A percentile compares a stretch with the other conserved stretches of the same genome.
Evolutionary conservation across 2,113 vertebrate species (phyloP).

Genomic region (Protobothrops flavoviridis): DNA sequence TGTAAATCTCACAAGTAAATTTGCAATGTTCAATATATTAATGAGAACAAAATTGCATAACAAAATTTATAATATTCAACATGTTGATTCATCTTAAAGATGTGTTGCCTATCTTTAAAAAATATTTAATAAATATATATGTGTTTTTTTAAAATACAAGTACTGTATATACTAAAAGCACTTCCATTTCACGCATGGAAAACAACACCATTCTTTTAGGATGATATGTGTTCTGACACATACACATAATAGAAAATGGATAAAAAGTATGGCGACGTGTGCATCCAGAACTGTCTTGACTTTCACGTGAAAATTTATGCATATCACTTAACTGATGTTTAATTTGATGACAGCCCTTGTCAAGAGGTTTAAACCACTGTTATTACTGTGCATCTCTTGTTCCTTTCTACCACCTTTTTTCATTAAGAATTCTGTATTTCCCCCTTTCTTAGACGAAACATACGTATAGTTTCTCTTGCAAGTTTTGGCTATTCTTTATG

Average conservation of each 20-base stretch:
- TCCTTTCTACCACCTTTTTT: background rate
- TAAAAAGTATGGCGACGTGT: background rate
- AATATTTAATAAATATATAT: background rate
- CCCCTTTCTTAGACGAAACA: background rate
- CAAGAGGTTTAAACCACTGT: background rate
- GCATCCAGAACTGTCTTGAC: background rate
- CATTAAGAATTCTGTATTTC: background rate
- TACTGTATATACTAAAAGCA: background rate
- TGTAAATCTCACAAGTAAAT: background rate
- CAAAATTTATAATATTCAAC: background rate
- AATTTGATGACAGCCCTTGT: background rate
- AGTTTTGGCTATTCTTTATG: background rate
- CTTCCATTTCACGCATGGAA: background rate
- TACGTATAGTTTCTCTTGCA: background rate
- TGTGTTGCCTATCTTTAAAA: background rate
- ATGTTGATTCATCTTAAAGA: background rate
- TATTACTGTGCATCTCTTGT: background rate
- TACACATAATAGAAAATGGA: background rate
- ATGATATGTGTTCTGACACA: background rate
- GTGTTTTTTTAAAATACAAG: background rate
- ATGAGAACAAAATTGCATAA: background rate
- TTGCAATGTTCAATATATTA: background rate
- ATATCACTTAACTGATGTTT: background rate
- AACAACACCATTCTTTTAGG: background rate
- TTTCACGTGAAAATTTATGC: background rate